Evolutionary conservation across 2,888 invertebrate genomes (phyloP), one percentile per base, ranked within the genome.

Genomic region (Agriotes lineatus): DNA sequence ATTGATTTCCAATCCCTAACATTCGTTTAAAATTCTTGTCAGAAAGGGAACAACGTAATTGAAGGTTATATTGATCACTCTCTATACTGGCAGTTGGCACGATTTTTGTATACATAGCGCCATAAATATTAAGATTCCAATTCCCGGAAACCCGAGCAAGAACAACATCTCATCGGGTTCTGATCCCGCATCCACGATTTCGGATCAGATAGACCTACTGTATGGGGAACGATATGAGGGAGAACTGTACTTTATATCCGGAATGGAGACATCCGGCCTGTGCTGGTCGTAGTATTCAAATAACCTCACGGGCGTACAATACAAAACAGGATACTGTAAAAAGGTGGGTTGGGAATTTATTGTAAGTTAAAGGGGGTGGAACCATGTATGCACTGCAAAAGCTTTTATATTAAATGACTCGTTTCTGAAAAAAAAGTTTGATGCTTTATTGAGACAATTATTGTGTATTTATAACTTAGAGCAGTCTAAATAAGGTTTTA

Each of bases 181-280:
- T 16, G 52, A 52, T 33, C 33, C 52, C 33, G 16, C 12, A 50
- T 52, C 16, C 18, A 4, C 30, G 52, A 52, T 52, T 52, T 33
- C 33, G 18, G 33, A 52, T 52, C 33, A 22, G 33, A 52, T 52
- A 52, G 52, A 12, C 1, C 12, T n/a, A 25, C 48, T 48, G 22
- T 20, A 48, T 48, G 12, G 48, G 48, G 14, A 52, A 18, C 52
- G 3, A 16, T 52, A 30, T 33, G 33, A n/a, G 52, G 18, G 52
- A 56, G 22, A 39, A 14, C 44, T 30, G 25, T 9, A 16, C 14
- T 42, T 45, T 59, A 59, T 59, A 45, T 42, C 30, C 25, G 44
- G 33, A 30, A 44, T 45, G 33, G 33, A 59, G 59, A 59, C 59
- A 59, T 59, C 59, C 59, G 12, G 57, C 37, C 57, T 59, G 9